Conservation (phyloP, 2,113 vertebrate genomes). For the Chionis minor region DNA sequence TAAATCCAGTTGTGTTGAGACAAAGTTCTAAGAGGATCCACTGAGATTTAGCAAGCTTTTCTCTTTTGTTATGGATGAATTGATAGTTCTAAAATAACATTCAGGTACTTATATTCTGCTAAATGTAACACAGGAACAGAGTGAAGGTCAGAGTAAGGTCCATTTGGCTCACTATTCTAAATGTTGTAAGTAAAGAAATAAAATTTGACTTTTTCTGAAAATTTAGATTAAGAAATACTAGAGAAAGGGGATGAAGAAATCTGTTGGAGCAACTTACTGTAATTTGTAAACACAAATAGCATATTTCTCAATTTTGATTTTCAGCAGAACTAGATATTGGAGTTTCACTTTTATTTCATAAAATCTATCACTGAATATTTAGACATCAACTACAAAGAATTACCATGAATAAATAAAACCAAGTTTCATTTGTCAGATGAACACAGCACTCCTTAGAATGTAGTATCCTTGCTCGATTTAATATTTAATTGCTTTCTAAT, state of each 20-base stretch:
- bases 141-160: neutral
- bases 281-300: neutral
- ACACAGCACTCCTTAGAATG: neutral
- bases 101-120: neutral
- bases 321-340: neutral
- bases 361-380: neutral
- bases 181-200: neutral
- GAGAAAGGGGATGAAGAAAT: neutral
- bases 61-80: neutral
- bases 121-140: neutral
- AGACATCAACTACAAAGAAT: neutral
- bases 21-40: neutral
- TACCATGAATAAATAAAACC: constrained; percentile 17
- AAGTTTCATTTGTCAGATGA: constrained; percentile 6
- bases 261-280: neutral
- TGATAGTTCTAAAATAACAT: neutral
- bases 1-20: neutral
- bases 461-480: neutral
- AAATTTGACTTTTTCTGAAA: neutral
- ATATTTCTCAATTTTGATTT: neutral
- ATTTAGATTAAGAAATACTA: neutral
- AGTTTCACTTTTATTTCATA: neutral
- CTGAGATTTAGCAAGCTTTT: neutral
- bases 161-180: neutral
- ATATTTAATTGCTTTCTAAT: constrained; percentile 30